Evolutionary conservation across 1,140 invertebrate species (phyloP).

Genomic region (Zaprionus camerounensis): DNA sequence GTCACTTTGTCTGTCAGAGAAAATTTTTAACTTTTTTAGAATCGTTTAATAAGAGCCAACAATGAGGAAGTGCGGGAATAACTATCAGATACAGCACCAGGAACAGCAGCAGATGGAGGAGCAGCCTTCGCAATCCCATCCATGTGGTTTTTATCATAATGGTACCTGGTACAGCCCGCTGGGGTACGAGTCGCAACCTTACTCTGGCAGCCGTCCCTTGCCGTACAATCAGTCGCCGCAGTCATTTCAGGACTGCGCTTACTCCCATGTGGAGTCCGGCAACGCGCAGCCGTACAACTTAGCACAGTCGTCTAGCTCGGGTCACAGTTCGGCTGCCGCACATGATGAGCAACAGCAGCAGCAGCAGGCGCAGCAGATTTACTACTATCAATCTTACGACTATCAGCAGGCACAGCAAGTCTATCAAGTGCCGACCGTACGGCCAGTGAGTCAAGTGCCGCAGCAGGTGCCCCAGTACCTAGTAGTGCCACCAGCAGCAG

Average conservation of each 20-base stretch:
- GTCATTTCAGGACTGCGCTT: not conserved
- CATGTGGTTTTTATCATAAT: constrained; percentile 3
- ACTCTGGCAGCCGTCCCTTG: not conserved
- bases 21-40: not conserved
- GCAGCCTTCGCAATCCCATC: not conserved
- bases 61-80: constrained; percentile 4
- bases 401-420: not conserved
- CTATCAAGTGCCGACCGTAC: not conserved
- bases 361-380: not conserved
- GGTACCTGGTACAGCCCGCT: constrained; percentile 23
- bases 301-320: not conserved
- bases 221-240: not conserved
- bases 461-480: not conserved
- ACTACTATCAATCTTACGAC: not conserved
- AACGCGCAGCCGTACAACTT: not conserved
- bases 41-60: not conserved
- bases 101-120: not conserved
- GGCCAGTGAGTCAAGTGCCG: too few relatives aligned
- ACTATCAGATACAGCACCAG: not conserved
- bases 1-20: not conserved
- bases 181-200: not conserved
- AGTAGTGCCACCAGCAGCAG: not conserved
- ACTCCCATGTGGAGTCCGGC: not conserved
- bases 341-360: not conserved
- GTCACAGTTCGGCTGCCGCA: not conserved